Percentiles rank a stretch among this genome's conserved stretches.
Evolutionary conservation across 2,797 vertebrate genomes (phyloP).

Genomic region (Sebastes oblongus): DNA sequence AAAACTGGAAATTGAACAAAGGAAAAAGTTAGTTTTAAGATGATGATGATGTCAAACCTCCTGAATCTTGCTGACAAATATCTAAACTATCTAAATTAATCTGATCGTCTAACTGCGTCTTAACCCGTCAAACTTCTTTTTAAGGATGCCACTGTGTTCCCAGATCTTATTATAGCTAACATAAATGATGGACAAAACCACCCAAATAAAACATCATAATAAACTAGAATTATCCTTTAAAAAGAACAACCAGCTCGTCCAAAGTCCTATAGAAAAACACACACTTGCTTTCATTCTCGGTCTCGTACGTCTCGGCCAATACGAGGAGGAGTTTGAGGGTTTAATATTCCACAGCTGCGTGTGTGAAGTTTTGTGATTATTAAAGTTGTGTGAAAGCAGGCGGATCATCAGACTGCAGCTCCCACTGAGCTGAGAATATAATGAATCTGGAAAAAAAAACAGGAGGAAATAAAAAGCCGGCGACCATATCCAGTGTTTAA

Average conservation of each 20-base stretch:
- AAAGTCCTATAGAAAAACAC: background rate
- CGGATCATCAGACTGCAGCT: slow-evolving; percentile 7
- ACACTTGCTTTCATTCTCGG: too few relatives aligned
- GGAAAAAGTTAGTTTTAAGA: too few relatives aligned
- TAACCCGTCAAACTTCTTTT: too few relatives aligned
- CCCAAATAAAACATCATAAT: background rate
- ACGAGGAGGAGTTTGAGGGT: background rate
- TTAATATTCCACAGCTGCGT: background rate
- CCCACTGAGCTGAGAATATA: slow-evolving; percentile 13
- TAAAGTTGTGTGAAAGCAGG: slow-evolving; percentile 21
- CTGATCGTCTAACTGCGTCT: too few relatives aligned
- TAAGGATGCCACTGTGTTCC: too few relatives aligned
- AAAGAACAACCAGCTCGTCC: background rate
- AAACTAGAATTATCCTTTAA: background rate
- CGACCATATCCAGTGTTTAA: slow-evolving; percentile 15
- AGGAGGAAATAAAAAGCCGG: slow-evolving; percentile 3
- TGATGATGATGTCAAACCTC: too few relatives aligned
- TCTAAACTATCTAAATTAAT: too few relatives aligned
- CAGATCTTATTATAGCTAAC: background rate
- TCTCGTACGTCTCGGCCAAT: background rate
- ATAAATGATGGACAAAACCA: background rate
- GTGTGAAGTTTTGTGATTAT: slow-evolving; percentile 11
- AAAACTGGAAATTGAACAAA: too few relatives aligned
- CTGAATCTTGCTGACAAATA: too few relatives aligned
- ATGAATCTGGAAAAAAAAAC: slow-evolving; percentile 8